phyloP scores from a whole-genome alignment of 1,140 invertebrate genomes.

The Zaprionus davidi region DNA sequence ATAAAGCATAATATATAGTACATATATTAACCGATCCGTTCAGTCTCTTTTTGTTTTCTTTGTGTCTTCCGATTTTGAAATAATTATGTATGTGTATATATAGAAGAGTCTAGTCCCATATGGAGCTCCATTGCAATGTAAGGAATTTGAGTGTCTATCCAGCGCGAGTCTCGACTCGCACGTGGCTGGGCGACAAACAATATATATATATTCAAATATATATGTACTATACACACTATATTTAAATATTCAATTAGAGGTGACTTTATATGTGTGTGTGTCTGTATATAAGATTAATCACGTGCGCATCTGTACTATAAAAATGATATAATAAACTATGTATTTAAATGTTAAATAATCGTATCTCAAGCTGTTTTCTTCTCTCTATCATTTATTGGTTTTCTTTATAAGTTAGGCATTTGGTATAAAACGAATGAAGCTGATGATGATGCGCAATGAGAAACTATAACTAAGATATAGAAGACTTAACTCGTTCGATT shows the following conservation, averaged over 20 bases:
- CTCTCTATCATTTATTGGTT: slow-evolving; percentile 1
- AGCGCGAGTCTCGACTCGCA: slow-evolving; percentile 44
- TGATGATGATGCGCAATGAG: slow-evolving; percentile 5
- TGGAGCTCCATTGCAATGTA: slow-evolving; percentile 67
- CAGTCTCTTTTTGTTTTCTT: slow-evolving; percentile 34
- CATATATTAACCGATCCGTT: slow-evolving; percentile 25
- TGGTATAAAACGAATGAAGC: slow-evolving; percentile 34
- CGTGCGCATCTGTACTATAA: slow-evolving; percentile 38
- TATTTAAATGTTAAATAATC: slow-evolving; percentile 77
- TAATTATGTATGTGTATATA: slow-evolving; percentile 39
- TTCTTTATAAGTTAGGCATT: slow-evolving; percentile 43
- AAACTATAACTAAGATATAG: background rate
- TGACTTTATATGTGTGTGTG: slow-evolving; percentile 45
- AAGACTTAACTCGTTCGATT: background rate
- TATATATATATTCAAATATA: slow-evolving; percentile 47
- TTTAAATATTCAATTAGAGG: slow-evolving; percentile 21
- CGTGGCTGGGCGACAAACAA: slow-evolving; percentile 46
- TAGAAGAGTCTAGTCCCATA: slow-evolving; percentile 35
- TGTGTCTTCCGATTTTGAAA: slow-evolving; percentile 70
- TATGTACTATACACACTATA: slow-evolving; percentile 26
- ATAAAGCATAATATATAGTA: background rate
- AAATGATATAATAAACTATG: slow-evolving; percentile 44
- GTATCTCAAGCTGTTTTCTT: background rate
- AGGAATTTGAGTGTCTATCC: slow-evolving; percentile 65
- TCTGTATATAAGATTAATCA: slow-evolving; percentile 64